Evolutionary conservation across 2,113 vertebrate genomes (phyloP).

Genomic region (Centropus bengalensis): DNA sequence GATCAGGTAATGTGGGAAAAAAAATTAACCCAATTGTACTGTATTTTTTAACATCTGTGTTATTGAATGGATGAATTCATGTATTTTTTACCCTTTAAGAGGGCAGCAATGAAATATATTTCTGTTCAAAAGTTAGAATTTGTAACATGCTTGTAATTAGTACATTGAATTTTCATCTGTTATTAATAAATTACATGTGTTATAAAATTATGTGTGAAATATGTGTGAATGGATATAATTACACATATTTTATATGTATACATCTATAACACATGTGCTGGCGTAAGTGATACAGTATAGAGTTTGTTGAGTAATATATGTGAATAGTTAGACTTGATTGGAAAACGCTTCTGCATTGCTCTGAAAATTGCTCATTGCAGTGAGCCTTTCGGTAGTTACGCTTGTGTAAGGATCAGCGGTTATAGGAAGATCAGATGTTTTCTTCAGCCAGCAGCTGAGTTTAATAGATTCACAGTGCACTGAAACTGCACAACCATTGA

Average conservation of each 20-base stretch:
- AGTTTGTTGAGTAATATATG: not conserved
- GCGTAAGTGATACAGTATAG: not conserved
- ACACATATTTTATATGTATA: not conserved
- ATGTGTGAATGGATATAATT: not conserved
- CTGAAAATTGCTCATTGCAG: not conserved
- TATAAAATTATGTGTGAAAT: not conserved
- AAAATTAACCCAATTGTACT: not conserved
- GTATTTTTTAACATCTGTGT: not conserved
- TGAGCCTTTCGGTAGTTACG: not conserved
- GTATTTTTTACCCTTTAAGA: not conserved
- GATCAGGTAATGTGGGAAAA: slow-evolving; percentile 85
- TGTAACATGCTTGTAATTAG: not conserved
- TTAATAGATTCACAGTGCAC: not conserved
- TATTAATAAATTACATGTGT: not conserved
- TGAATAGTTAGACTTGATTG: not conserved
- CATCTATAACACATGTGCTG: not conserved
- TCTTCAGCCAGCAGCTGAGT: not conserved
- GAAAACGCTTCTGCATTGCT: not conserved
- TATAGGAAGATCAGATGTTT: not conserved
- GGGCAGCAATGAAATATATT: not conserved
- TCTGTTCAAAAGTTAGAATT: not conserved
- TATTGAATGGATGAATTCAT: not conserved
- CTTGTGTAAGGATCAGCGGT: not conserved
- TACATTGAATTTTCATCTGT: not conserved
- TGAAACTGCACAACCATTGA: not conserved